These are phyloP conservation scores for Leptopilina drosophilae DNA, from an alignment of 2,888 invertebrate genomes.

Conservation along the genomic window DNA sequence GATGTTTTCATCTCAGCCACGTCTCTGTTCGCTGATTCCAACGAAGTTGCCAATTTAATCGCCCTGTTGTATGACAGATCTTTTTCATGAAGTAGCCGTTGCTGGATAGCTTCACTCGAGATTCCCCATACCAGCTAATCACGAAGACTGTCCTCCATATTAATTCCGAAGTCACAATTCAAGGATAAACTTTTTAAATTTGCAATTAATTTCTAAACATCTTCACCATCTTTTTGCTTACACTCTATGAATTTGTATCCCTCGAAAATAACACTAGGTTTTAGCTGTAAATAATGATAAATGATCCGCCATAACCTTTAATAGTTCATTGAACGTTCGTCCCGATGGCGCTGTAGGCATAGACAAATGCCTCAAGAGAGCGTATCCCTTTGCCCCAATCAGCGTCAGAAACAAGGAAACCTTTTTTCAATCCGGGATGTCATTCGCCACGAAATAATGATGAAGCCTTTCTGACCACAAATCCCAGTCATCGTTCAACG, in stretches of 20 bases:
- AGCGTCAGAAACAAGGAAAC: slow-evolving; percentile 5
- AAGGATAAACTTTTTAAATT: slow-evolving; percentile 34
- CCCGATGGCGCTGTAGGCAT: slow-evolving; percentile 39
- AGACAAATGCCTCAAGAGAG: slow-evolving; percentile 45
- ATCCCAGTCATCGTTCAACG: too few relatives aligned
- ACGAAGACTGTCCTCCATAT: slow-evolving; percentile 15
- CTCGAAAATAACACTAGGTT: slow-evolving; percentile 45
- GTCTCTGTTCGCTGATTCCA: slow-evolving; percentile 16
- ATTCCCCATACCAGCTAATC: slow-evolving; percentile 45
- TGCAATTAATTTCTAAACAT: slow-evolving; percentile 41
- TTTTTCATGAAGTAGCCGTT: slow-evolving; percentile 22
- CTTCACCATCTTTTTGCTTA: slow-evolving; percentile 41
- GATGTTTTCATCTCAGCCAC: neutral
- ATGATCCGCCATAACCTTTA: slow-evolving; percentile 40
- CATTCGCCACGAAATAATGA: neutral
- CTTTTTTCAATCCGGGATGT: neutral
- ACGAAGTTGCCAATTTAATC: slow-evolving; percentile 31
- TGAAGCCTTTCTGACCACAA: too few relatives aligned
- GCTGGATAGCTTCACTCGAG: slow-evolving; percentile 23
- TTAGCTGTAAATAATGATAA: slow-evolving; percentile 46
- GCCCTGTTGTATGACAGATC: slow-evolving; percentile 39
- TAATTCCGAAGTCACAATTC: slow-evolving; percentile 43
- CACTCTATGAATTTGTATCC: slow-evolving; percentile 45
- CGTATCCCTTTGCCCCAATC: slow-evolving; percentile 26
- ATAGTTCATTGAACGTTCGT: slow-evolving; percentile 37